phyloP scores from a whole-genome alignment of 2,113 vertebrate genomes.

The Danionella cerebrum region DNA sequence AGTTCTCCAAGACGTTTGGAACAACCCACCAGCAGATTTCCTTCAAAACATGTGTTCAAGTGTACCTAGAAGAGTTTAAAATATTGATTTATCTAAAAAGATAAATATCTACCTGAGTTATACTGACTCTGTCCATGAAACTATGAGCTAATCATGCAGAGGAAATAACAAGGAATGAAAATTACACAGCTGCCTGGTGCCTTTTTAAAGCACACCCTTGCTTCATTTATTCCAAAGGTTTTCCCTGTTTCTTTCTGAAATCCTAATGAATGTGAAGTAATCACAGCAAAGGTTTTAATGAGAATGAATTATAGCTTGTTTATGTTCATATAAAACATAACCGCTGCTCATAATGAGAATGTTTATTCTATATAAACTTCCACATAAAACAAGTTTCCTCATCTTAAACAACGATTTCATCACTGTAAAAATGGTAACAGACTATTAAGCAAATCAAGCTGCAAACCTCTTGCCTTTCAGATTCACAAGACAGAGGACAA shows the following conservation, averaged over 20 bases:
- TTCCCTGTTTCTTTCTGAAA: background rate
- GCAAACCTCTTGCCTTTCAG: background rate
- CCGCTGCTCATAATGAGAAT: slow-evolving; percentile 40
- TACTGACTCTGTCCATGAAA: background rate
- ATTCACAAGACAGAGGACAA: slow-evolving; percentile 10
- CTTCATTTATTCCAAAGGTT: slow-evolving; percentile 44
- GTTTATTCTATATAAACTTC: slow-evolving; percentile 30
- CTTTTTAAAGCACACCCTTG: background rate
- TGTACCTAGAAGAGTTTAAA: no score
- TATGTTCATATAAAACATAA: slow-evolving; percentile 47
- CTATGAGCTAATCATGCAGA: background rate
- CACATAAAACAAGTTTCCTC: background rate
- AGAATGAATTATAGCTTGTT: slow-evolving; percentile 54
- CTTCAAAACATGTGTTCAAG: no score
- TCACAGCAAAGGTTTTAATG: slow-evolving; percentile 46
- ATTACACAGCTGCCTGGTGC: background rate
- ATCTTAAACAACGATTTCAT: background rate
- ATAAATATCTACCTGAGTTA: background rate
- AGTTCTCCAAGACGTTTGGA: no score
- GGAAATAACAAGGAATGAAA: background rate
- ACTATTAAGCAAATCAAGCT: background rate
- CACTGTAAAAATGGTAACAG: background rate
- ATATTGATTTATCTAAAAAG: no score
- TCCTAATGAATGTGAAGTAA: slow-evolving; percentile 47
- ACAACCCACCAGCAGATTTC: no score